A percentile compares a stretch with the other conserved stretches of the same genome.
Evolutionary conservation across 1,140 invertebrate genomes (phyloP).

Genomic region (Cydia strobilella): DNA sequence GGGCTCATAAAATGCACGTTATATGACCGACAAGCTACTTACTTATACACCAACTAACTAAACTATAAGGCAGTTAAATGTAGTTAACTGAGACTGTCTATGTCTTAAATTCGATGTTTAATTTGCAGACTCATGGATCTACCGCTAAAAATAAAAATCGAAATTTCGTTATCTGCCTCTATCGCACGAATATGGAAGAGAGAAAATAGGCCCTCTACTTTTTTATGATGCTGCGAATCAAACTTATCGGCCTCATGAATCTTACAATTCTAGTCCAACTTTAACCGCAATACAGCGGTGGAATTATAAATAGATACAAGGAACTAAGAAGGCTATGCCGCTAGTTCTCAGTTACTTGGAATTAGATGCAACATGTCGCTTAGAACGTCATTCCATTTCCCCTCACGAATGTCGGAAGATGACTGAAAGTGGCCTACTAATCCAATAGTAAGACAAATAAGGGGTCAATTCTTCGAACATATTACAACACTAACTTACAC

Average conservation of each 20-base stretch:
- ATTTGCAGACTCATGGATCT: too few species aligned
- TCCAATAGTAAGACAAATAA: neutral
- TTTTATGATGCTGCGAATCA: neutral
- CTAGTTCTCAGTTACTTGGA: conserved; percentile 4
- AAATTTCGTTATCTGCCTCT: too few species aligned
- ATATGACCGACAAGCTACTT: too few species aligned
- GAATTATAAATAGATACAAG: neutral
- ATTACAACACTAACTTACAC: neutral
- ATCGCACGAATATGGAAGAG: too few species aligned
- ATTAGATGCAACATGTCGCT: neutral
- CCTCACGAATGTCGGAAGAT: neutral
- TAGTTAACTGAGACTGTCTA: too few species aligned
- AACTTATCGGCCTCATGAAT: neutral
- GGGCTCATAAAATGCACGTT: neutral
- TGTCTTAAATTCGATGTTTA: too few species aligned
- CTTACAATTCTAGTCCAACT: neutral
- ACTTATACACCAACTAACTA: too few species aligned
- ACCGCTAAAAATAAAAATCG: too few species aligned
- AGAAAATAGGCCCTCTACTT: neutral
- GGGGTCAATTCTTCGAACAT: neutral
- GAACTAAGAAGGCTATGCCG: neutral
- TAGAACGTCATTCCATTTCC: neutral
- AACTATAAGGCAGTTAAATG: too few species aligned
- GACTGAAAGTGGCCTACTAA: neutral
- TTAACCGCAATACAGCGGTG: neutral